Base-by-base conservation (phyloP, 2,797 vertebrate genomes). In the Ptychadena robeensis region DNA sequence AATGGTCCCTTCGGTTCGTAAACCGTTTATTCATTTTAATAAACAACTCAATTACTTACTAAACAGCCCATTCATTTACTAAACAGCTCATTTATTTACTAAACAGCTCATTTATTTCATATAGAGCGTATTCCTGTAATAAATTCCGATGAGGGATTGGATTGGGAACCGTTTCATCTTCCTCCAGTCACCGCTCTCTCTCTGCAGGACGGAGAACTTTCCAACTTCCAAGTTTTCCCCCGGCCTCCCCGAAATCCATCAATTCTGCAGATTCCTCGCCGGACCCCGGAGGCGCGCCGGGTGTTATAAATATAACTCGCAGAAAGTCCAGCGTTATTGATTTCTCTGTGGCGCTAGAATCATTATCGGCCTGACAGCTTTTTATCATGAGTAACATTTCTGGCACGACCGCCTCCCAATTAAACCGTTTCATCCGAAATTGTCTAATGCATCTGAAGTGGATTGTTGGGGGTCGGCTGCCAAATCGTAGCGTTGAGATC, bases 391-490 rank as follows among this genome's bases (percentile, higher is more conserved):
- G 38, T 83, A 79, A 79, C 64, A 40, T 61, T 82, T 73, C 69
- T 84, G 82, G 82, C 76, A 34, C 14, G 6, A 9, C 7, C 53
- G 14, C 2, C 71, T 14, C 66, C 82, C 75, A 83, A 82, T 79
- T 79, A 83, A 83, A 79, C 35, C 9, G 27, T 59, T 73, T 83
- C 59, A n/a, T 68, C 64, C 69, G 67, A 73, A 79, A 80, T 80
- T 28, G 67, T 82, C 81, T 72, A 77, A 82, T 44, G 77, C 82
- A 35, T 73, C 35, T 48, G 53, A 57, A 76, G 66, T 25, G 7
- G 61, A 76, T 72, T 77, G 34, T 79, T 31, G 9, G 22, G 2
- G 59, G 28, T 68, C 18, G 18, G 1, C 27, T 79, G 82, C 82
- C 82, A 84, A 53, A 57, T 10, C n/a, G 27, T 53, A 63, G 57